These are phyloP conservation scores for Plutella xylostella DNA, from an alignment of 2,888 invertebrate genomes.

Conservation along the genomic window DNA sequence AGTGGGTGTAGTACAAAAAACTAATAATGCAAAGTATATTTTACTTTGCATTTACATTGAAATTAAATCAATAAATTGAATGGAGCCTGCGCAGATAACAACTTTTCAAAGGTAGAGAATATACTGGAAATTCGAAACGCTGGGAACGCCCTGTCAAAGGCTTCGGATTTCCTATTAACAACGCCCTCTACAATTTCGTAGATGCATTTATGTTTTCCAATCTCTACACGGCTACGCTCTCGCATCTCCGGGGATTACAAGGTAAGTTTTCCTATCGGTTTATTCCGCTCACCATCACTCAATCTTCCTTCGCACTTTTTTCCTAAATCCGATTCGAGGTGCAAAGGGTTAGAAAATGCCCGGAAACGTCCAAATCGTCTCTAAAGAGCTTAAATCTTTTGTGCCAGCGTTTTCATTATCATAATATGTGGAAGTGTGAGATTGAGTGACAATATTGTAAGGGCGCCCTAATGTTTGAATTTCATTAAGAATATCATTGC, in stretches of 20 bases:
- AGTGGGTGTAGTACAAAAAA: too few species aligned
- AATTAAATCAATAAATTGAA: too few species aligned
- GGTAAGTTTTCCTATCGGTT: constrained; percentile 10
- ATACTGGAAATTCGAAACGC: too few species aligned
- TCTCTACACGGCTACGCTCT: constrained; percentile 4
- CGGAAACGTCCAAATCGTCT: constrained; percentile 22
- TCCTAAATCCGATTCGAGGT: constrained; percentile 34
- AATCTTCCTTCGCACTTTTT: constrained; percentile 39
- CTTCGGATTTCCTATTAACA: too few species aligned
- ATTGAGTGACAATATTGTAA: neutral
- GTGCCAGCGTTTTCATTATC: constrained; percentile 24
- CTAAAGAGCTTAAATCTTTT: constrained; percentile 41
- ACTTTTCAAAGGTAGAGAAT: too few species aligned
- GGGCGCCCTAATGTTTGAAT: constrained; percentile 32
- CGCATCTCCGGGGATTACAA: constrained; percentile 5
- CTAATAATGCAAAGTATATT: too few species aligned
- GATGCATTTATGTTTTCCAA: too few species aligned
- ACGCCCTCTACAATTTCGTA: too few species aligned
- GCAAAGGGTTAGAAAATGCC: constrained; percentile 32
- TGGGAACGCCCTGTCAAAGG: too few species aligned
- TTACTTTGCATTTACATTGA: too few species aligned
- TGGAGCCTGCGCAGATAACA: too few species aligned
- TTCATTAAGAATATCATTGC: constrained; percentile 27
- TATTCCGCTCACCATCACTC: constrained; percentile 33
- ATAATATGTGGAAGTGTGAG: constrained; percentile 5